Conservation (phyloP, 2,797 vertebrate species). For the Prunella strophiata region DNA sequence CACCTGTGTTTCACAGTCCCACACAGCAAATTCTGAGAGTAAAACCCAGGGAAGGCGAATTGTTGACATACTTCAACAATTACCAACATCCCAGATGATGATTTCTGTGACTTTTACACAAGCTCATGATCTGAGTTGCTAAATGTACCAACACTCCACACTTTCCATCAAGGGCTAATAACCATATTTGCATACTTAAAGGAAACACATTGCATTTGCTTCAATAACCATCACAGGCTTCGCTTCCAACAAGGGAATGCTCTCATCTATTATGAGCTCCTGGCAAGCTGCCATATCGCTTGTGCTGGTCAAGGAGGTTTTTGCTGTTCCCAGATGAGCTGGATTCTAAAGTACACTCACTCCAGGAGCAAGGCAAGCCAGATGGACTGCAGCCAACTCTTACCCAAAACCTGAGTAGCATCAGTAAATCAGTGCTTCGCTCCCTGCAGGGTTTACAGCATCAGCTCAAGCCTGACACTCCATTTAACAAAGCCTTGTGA, state of each 20-base stretch:
- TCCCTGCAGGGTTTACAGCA: not conserved
- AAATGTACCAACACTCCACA: not conserved
- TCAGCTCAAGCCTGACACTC: constrained; percentile 4
- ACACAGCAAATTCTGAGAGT: not conserved
- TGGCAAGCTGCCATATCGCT: constrained; percentile 28
- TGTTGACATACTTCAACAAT: not conserved
- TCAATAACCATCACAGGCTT: constrained; percentile 11
- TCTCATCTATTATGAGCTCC: constrained; percentile 35
- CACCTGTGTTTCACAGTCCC: not conserved
- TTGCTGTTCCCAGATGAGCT: constrained; percentile 44
- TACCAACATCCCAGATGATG: not conserved
- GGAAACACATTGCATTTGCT: constrained; percentile 5
- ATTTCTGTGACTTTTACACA: not conserved
- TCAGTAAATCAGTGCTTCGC: not conserved
- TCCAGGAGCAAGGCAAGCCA: not conserved
- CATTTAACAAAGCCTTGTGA: not conserved
- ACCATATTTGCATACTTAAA: constrained; percentile 43
- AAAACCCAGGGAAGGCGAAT: not conserved
- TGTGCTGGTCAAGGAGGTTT: constrained; percentile 43
- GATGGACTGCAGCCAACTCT: constrained; percentile 38
- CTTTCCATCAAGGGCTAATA: constrained; percentile 31
- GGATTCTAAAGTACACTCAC: not conserved
- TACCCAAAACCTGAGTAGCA: constrained; percentile 35
- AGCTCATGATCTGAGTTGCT: not conserved
- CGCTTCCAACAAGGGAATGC: not conserved